Base-by-base conservation (phyloP, 2,113 vertebrate species). In the Dasyornis broadbenti region DNA sequence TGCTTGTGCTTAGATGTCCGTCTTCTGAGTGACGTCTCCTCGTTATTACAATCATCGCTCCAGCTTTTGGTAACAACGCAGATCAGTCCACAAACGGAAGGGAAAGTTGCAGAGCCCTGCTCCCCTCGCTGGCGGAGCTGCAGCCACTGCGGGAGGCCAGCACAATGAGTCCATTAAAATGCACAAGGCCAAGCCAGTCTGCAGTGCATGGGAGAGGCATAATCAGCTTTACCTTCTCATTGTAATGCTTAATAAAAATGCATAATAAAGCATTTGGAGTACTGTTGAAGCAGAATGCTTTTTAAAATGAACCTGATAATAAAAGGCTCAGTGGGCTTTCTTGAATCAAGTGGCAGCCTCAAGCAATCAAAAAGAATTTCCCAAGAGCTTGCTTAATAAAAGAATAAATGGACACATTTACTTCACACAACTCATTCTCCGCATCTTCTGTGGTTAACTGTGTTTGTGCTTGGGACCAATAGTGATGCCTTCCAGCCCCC, bases 61-160 rank as follows among this genome's bases (percentile, higher is more conserved):
- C 50, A 59, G 53, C 45, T 53, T 68, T 90, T 0, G 0, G 24
- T 24, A 39, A n/a, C 13, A 13, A 23, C 0, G 4, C 42, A 39
- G 39, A 59, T 63, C 47, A n/a, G 26, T 27, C 63, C 80, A 54
- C 18, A 54, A 73, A 77, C 3, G 33, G 19, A 30, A 57, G 17
- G 71, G n/a, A 10, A 50, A 72, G 26, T 9, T 64, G 21, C 35
- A 22, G 40, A 28, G 0, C 16, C 11, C 10, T 0, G 4, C n/a
- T 71, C 6, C 49, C n/a, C 27, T 49, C 0, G 0, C 39, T 31
- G 33, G 21, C 0, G 0, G 47, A 65, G 66, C 45, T 1, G 4
- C 7, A 35, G 56, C 44, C 28, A 3, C 40, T 0, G 0, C 3
- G 4, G 54, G 78, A 87, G 52, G n/a, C 20, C 0, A 0, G 50